Evolutionary conservation across 2,888 invertebrate genomes (phyloP), one percentile per base, ranked within the genome.

Genomic region (Oscheius onirici): DNA sequence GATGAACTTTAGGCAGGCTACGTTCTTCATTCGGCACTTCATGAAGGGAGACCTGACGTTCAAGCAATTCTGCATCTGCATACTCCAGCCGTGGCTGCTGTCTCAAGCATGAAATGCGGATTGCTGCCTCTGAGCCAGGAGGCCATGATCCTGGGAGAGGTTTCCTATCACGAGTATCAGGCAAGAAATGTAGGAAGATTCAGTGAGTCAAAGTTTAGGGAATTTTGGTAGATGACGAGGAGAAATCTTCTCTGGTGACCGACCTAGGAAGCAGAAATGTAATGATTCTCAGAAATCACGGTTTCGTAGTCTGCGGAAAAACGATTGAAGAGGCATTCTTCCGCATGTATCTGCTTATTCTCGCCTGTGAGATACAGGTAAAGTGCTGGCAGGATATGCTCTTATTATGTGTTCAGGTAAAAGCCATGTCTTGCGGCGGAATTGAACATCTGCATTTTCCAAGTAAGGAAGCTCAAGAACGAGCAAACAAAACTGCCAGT

Each of bases 251-350:
- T 13, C 78, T 85, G 41, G 80, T 82, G 43, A 58, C 51, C 15
- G 83, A 85, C 67, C 61, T 85, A 20, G 84, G 84, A 13, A 77
- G 80, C n/a, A 79, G 80, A 71, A 78, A 85, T 67, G 80, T 85
- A 10, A 80, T 86, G 80, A 75, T 86, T 34, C 79, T 85, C n/a
- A 74, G 83, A 6, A 85, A 85, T 69, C 84, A 85, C 65, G 85
- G 85, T 8, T 83, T 86, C 65, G 82, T 85, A 1, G 81, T 80
- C n/a, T 84, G 84, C 67, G 85, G 84, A 10, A 72, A 73, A 92
- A 97, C 44, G 94, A 92, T 97, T 63, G 97, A 97, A 90, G 97
- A 99, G 90, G 96, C 97, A 20, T 96, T 95, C 88, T 92, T 91
- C 89, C 92, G 93, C 87, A 92, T 93, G 77, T 92, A 92, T 86